A percentile compares a stretch with the other conserved stretches of the same genome.
phyloP scores from a whole-genome alignment of 2,888 invertebrate species.

The Lordiphosa andalusiaca region DNA sequence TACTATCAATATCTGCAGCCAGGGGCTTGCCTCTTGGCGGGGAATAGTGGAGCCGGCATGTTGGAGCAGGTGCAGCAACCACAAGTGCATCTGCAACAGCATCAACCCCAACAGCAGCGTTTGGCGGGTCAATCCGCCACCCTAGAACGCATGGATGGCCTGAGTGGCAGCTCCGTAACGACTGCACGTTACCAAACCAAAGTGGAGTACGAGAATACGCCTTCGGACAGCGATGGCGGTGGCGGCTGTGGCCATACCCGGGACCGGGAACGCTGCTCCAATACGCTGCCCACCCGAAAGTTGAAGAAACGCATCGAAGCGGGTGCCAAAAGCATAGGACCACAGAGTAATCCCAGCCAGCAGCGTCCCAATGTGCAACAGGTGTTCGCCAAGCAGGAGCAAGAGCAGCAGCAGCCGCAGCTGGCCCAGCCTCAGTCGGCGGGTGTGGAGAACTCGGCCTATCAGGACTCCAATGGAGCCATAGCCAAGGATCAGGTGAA shows the following conservation, averaged over 20 bases:
- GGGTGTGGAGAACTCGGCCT: conserved; percentile 90
- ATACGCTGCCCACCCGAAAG: conserved; percentile 82
- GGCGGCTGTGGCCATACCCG: conserved; percentile 66
- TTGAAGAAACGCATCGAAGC: conserved; percentile 82
- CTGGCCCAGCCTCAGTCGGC: conserved; percentile 56
- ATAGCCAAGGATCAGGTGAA: conserved; percentile 54
- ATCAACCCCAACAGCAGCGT: conserved; percentile 31
- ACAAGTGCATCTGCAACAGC: conserved; percentile 47
- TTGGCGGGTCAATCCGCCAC: conserved; percentile 47
- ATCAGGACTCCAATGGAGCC: conserved; percentile 81
- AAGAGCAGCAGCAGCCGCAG: conserved; percentile 30
- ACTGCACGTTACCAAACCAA: conserved; percentile 56
- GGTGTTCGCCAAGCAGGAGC: conserved; percentile 73
- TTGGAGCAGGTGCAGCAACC: conserved; percentile 62
- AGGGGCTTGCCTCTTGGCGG: conserved; percentile 39
- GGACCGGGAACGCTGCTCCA: conserved; percentile 82
- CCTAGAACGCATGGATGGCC: conserved; percentile 55
- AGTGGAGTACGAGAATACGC: conserved; percentile 82
- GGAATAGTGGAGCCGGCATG: conserved; percentile 42
- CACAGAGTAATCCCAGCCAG: conserved; percentile 66
- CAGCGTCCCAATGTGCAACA: conserved; percentile 81
- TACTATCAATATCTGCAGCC: conserved; percentile 78
- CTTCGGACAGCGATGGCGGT: conserved; percentile 80
- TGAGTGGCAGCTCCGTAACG: conserved; percentile 31
- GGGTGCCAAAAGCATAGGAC: conserved; percentile 79